phyloP scores from a whole-genome alignment of 1,140 invertebrate genomes.

The Euura saliciscinereae region DNA sequence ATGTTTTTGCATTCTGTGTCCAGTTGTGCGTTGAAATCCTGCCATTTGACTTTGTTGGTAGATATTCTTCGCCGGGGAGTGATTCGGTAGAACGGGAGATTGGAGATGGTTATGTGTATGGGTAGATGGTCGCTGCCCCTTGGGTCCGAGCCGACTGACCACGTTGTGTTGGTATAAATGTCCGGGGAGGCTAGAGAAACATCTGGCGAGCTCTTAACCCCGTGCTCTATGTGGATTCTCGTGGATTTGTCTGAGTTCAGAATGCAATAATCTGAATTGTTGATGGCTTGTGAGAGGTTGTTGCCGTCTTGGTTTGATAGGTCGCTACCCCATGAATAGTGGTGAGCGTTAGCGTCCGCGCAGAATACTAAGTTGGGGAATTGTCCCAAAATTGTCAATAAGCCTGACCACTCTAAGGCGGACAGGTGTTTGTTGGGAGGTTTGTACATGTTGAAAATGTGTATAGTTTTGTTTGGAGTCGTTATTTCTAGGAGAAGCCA shows the following conservation, averaged over 20 bases:
- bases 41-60: no score
- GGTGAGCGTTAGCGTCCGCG: slow-evolving; percentile 26
- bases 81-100: no score
- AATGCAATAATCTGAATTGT: not conserved
- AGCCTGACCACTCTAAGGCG: not conserved
- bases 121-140: not conserved
- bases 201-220: not conserved
- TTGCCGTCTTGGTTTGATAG: not conserved
- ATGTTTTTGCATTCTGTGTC: no score
- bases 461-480: not conserved
- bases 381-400: no score
- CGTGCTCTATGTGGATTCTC: not conserved
- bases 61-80: no score
- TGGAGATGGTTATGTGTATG: not conserved
- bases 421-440: not conserved
- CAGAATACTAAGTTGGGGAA: not conserved
- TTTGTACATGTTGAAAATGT: slow-evolving; percentile 13
- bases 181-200: not conserved
- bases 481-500: slow-evolving; percentile 10
- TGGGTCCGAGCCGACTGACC: not conserved
- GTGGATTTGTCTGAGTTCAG: not conserved
- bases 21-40: no score
- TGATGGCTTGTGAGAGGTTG: not conserved
- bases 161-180: not conserved
- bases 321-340: slow-evolving; percentile 20